phyloP scores from a whole-genome alignment of 2,113 vertebrate species.

The Rhombomys opimus region DNA sequence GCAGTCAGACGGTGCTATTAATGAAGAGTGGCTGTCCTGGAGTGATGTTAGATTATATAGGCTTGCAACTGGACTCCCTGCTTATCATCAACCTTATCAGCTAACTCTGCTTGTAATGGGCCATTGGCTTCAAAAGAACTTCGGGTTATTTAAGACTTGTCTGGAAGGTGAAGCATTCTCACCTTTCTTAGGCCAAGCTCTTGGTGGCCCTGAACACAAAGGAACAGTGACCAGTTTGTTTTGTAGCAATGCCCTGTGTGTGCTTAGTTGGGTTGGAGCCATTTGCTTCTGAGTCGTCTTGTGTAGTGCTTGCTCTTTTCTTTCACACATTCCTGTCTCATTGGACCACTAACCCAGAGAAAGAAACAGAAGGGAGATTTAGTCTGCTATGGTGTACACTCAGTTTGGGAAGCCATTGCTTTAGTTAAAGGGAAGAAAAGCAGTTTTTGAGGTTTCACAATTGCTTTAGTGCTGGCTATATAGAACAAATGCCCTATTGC shows the following conservation, averaged over 20 bases:
- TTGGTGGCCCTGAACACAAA: no score
- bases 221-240: not conserved
- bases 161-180: not conserved
- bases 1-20: conserved; percentile 10
- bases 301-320: not conserved
- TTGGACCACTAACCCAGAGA: not conserved
- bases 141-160: conserved; percentile 40
- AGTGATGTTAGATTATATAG: conserved; percentile 46
- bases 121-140: conserved; percentile 22
- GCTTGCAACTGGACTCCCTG: conserved; percentile 66
- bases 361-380: not conserved
- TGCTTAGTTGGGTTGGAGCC: not conserved
- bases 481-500: conserved; percentile 34
- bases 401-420: conserved; percentile 30
- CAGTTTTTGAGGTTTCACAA: conserved; percentile 14
- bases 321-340: not conserved
- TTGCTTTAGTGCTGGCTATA: conserved; percentile 10
- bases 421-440: not conserved
- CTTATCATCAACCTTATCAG: conserved; percentile 68
- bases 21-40: conserved; percentile 52
- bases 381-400: not conserved
- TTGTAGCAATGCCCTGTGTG: not conserved
- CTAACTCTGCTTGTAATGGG: conserved; percentile 64
- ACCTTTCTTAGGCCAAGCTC: not conserved
- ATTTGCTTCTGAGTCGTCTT: not conserved